phyloP scores from a whole-genome alignment of 2,113 vertebrate species.

The Sphyrna mokarran region DNA sequence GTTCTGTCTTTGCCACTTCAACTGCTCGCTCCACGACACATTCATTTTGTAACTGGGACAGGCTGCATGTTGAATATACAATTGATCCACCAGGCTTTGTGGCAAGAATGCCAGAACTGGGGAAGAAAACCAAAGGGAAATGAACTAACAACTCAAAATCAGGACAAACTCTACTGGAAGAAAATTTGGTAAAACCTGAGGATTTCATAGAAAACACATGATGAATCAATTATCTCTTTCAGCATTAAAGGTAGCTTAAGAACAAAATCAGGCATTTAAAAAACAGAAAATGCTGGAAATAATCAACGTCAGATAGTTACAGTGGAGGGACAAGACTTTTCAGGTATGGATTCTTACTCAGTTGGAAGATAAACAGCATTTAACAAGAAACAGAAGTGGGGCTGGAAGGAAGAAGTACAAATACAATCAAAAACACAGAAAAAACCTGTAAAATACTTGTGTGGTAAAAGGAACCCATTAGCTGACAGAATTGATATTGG shows the following conservation, averaged over 20 bases:
- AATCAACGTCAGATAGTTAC: not conserved
- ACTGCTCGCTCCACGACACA: slow-evolving; percentile 72
- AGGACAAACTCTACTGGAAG: slow-evolving; percentile 18
- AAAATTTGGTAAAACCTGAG: not conserved
- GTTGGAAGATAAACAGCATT: not conserved
- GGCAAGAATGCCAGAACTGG: slow-evolving; percentile 75
- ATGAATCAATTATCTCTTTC: not conserved
- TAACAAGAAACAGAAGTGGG: not conserved
- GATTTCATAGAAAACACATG: not conserved
- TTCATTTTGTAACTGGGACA: slow-evolving; percentile 82
- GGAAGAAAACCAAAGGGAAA: slow-evolving; percentile 38
- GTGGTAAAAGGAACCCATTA: not conserved
- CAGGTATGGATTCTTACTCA: not conserved
- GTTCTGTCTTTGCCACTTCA: slow-evolving; percentile 59
- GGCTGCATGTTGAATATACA: slow-evolving; percentile 84
- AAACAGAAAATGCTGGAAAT: not conserved
- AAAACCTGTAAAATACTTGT: not conserved
- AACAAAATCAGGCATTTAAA: not conserved
- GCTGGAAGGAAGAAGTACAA: not conserved
- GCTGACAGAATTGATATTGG: not conserved
- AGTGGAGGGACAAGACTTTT: not conserved
- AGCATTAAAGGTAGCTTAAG: not conserved
- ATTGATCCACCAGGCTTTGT: slow-evolving; percentile 67
- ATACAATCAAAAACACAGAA: not conserved
- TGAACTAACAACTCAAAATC: not conserved